Conservation (phyloP, 64 coral and sea anemone genomes). For the Pocillopora damicornis region DNA sequence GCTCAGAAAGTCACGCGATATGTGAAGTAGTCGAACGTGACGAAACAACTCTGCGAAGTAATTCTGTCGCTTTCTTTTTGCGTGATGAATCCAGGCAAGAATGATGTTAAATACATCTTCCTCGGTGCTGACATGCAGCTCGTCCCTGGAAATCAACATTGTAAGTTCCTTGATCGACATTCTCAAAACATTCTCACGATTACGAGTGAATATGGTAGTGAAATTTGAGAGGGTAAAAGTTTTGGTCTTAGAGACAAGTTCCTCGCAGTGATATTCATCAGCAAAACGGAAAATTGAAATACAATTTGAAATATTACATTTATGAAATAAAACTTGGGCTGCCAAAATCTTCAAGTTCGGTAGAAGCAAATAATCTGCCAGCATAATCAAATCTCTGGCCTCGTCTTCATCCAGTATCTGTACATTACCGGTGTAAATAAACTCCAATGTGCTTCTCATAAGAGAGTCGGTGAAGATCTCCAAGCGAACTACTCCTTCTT, state of each 20-base stretch:
- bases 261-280: neutral
- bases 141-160: neutral
- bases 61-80: neutral
- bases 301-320: too few relatives aligned
- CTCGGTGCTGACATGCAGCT: neutral
- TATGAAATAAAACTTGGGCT: neutral
- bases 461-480: neutral
- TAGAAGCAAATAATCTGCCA: neutral
- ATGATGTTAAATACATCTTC: neutral
- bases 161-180: neutral
- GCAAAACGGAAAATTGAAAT: neutral
- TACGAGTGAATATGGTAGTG: neutral
- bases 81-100: neutral
- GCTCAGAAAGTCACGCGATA: neutral
- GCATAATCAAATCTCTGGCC: neutral
- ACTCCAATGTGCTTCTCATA: neutral
- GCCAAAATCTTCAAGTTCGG: too few relatives aligned
- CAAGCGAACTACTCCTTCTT: neutral
- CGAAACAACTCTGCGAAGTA: neutral
- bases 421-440: neutral
- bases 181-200: neutral
- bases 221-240: neutral
- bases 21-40: neutral
- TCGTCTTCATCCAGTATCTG: neutral
- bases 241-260: neutral